Base-by-base conservation (phyloP, 2,888 invertebrate species). In the Caenorhabditis sp. region DNA sequence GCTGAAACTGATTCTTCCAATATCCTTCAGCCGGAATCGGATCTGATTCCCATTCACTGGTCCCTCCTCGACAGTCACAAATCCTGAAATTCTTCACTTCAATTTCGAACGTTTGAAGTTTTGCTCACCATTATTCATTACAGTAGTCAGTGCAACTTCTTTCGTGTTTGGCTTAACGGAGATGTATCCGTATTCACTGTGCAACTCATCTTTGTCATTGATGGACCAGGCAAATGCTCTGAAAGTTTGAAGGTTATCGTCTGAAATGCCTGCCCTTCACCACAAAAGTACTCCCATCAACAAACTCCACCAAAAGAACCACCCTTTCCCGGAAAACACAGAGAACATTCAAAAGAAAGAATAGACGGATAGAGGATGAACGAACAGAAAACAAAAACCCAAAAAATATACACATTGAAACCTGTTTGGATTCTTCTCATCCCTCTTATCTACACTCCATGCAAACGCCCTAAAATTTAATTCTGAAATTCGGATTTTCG, bases 151-250 rank as follows among this genome's bases (percentile, higher is more conserved):
- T 0, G 91, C 89, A 19, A 88, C 91, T 63, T 88, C 87, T 28
- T 84, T 80, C 0, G 89, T 89, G 64, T 89, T 89, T 14, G 87
- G 88, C 56, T 88, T 87, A 12, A 91, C 90, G 4, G 91, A 89
- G 44, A 92, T 83, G 84, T 91, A 92, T 19, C 92, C 92, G 68
- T 89, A 90, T 70, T 92, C 92, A 61, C 88, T 89, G 87, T 92
- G 92, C 51, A 92, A 80, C 75, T 92, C 92, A 54, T 91, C 89
- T 63, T 85, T 86, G 38, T 91, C 90, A 75, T 91, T 91, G 64
- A 91, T 89, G n/a, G 90, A 90, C 91, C 92, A 92, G 26, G 92
- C 91, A 58, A 92, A 91, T 1, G 92, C 91, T 16, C 92, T 87
- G 73, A 63, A 84, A 82, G 44, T 38, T 51, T n/a, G 14, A 26